phyloP scores from a whole-genome alignment of 2,113 vertebrate genomes.

The Condylura cristata region DNA sequence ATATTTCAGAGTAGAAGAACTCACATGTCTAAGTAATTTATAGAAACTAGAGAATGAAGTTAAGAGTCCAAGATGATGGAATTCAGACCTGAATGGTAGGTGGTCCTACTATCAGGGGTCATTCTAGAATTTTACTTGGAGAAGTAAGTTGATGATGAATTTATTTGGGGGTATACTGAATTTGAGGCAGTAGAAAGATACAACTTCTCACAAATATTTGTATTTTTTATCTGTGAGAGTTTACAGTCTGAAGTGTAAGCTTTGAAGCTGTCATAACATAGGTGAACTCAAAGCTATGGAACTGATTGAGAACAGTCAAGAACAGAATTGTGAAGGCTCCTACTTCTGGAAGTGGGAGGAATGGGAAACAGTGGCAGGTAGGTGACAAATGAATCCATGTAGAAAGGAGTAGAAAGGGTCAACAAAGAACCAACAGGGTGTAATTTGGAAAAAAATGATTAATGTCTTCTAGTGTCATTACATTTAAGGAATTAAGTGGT shows the following conservation, averaged over 20 bases:
- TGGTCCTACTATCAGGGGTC: neutral
- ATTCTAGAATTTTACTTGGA: neutral
- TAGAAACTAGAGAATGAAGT: neutral
- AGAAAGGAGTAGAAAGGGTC: neutral
- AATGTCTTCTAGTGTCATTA: neutral
- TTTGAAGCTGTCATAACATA: neutral
- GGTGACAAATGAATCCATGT: neutral
- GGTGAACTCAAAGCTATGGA: neutral
- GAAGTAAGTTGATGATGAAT: neutral
- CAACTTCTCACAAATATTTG: neutral
- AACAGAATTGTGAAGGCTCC: neutral
- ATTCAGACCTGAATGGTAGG: neutral
- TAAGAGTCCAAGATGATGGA: neutral
- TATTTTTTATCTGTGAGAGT: neutral
- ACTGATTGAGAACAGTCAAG: neutral
- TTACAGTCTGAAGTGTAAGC: neutral
- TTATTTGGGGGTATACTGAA: neutral
- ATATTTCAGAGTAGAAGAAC: neutral
- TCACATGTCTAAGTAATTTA: neutral
- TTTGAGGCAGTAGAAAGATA: neutral
- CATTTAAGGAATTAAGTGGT: neutral
- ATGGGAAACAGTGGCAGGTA: neutral
- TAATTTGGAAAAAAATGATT: neutral
- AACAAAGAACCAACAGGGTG: neutral
- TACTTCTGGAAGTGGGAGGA: neutral